A percentile compares a stretch with the other conserved stretches of the same genome.
Evolutionary conservation across 2,113 vertebrate genomes (phyloP).

Genomic region (Hippocampus abdominalis): DNA sequence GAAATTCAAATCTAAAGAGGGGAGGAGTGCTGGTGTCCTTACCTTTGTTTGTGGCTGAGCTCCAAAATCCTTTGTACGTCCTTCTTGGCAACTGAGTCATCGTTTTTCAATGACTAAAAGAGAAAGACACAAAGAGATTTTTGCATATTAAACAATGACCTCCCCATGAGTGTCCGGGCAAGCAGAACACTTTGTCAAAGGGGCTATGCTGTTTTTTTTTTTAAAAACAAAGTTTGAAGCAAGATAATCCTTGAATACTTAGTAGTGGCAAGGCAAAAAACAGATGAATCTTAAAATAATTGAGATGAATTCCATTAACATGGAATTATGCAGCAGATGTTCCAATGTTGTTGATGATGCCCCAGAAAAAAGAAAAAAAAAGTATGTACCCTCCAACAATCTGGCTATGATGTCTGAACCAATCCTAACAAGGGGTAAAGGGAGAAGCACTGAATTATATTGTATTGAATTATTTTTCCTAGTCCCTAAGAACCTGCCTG

Average conservation of each 20-base stretch:
- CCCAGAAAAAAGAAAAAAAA: slow-evolving; percentile 12
- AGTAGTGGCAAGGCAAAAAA: not conserved
- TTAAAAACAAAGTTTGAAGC: not conserved
- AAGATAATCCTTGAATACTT: not conserved
- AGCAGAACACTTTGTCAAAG: not conserved
- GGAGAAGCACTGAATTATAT: slow-evolving; percentile 19
- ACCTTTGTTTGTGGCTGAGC: slow-evolving; percentile 94
- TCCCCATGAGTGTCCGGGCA: not conserved
- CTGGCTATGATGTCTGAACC: slow-evolving; percentile 21
- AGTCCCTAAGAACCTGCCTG: slow-evolving; percentile 39
- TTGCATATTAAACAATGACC: slow-evolving; percentile 16
- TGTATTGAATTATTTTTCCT: slow-evolving; percentile 14
- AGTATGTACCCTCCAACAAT: slow-evolving; percentile 26
- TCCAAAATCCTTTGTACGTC: slow-evolving; percentile 92
- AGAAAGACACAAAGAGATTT: slow-evolving; percentile 18
- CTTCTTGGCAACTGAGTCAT: slow-evolving; percentile 84
- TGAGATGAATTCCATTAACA: slow-evolving; percentile 8
- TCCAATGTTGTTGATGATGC: slow-evolving; percentile 31
- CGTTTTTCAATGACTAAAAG: slow-evolving; percentile 86
- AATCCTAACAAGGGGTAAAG: slow-evolving; percentile 28
- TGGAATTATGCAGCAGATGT: slow-evolving; percentile 31
- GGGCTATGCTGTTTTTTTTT: not conserved
- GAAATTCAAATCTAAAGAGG: not conserved
- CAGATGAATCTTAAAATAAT: slow-evolving; percentile 7
- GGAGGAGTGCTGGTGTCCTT: slow-evolving; percentile 37